These are phyloP conservation scores for Saguinus midas DNA, from an alignment of 2,113 vertebrate species.

Conservation along the genomic window DNA sequence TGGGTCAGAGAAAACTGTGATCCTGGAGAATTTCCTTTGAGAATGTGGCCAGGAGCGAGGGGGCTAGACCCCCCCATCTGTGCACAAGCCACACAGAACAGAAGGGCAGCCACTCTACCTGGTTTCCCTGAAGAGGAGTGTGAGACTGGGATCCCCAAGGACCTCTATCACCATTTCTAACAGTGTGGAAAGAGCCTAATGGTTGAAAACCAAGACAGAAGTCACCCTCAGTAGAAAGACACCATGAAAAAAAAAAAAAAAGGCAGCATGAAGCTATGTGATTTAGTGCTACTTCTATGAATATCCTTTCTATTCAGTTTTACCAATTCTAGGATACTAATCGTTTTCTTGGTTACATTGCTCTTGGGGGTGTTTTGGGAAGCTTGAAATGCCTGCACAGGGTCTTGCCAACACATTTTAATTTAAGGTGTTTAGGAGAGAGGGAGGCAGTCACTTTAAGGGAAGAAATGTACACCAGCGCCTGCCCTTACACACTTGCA, in stretches of 20 bases:
- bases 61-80: not conserved
- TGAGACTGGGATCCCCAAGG: not conserved
- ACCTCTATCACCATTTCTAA: not conserved
- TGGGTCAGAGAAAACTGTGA: not conserved
- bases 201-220: not conserved
- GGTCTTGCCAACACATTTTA: not conserved
- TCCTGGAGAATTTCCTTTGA: not conserved
- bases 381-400: not conserved
- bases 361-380: not conserved
- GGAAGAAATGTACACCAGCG: not conserved
- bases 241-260: rapidly evolving
- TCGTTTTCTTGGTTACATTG: not conserved
- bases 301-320: not conserved
- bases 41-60: not conserved
- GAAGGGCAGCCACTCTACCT: not conserved
- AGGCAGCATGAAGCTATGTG: not conserved
- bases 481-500: not conserved
- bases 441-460: not conserved
- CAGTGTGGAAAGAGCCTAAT: not conserved
- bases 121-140: not conserved
- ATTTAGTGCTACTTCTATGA: not conserved
- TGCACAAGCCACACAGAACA: not conserved
- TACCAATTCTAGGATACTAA: not conserved
- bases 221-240: not conserved
- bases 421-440: not conserved